Conservation (phyloP, 2,888 invertebrate species). For the Harmothoe impar region DNA sequence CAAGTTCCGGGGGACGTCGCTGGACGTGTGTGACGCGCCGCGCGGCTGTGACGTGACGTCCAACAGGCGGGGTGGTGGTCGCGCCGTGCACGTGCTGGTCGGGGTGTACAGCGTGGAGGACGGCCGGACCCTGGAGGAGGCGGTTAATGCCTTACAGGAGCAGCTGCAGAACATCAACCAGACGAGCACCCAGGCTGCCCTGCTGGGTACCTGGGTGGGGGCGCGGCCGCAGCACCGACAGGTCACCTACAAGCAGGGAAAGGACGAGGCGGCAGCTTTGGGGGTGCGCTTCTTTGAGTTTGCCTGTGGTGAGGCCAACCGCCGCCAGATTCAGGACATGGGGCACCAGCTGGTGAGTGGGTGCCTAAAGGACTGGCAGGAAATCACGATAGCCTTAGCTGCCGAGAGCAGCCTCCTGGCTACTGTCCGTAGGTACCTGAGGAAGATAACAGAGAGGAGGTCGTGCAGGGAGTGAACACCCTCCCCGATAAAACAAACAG, state of each 20-base stretch:
- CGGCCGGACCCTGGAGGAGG: not conserved
- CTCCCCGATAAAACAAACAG: no score
- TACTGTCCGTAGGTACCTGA: no score
- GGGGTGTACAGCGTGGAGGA: conserved; percentile 52
- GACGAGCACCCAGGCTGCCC: not conserved
- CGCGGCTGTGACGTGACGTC: not conserved
- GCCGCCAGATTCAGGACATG: not conserved
- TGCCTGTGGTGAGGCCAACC: not conserved
- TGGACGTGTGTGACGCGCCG: conserved; percentile 27
- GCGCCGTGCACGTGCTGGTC: not conserved
- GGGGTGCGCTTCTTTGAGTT: conserved; percentile 2
- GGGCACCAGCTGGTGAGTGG: not conserved
- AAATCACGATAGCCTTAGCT: not conserved
- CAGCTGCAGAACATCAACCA: not conserved
- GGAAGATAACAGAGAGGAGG: no score
- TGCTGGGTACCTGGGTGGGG: conserved; percentile 37
- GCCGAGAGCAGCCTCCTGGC: not conserved
- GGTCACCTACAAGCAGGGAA: conserved; percentile 47
- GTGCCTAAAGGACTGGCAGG: conserved; percentile 10
- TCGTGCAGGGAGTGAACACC: no score
- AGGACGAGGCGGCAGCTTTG: not conserved
- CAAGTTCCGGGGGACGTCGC: not conserved
- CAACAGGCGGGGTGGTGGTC: not conserved
- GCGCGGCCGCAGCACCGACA: not conserved
- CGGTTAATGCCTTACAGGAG: not conserved